Conservation (phyloP, 2,888 invertebrate genomes). For the Tachystola acroxantha region DNA sequence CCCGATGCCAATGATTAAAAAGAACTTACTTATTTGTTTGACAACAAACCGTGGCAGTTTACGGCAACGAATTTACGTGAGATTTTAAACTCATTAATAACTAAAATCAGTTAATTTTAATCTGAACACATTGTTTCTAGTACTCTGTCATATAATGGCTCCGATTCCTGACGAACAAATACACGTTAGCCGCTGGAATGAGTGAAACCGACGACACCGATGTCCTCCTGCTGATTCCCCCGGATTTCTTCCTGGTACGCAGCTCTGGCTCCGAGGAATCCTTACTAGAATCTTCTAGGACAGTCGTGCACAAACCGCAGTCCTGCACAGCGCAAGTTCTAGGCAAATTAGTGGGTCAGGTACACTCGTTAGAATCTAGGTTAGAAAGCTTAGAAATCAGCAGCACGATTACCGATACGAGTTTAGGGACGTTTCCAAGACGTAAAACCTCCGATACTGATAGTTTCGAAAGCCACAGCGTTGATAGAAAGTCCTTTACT, state of each 20-base stretch:
- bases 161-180: conserved; percentile 19
- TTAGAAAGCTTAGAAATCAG: conserved; percentile 62
- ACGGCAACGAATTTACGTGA: too few species aligned
- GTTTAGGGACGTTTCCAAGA: conserved; percentile 29
- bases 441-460: conserved; percentile 45
- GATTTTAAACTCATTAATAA: too few species aligned
- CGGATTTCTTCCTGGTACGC: conserved; percentile 83
- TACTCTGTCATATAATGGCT: conserved; percentile 42
- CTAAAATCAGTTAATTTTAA: too few species aligned
- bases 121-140: background rate
- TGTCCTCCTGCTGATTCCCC: conserved; percentile 87
- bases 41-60: too few species aligned
- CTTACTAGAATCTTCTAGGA: conserved; percentile 59
- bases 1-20: too few species aligned
- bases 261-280: conserved; percentile 77
- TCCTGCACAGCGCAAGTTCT: conserved; percentile 69
- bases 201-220: conserved; percentile 88
- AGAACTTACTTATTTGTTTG: too few species aligned
- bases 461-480: conserved; percentile 46
- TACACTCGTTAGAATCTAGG: conserved; percentile 79
- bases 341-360: conserved; percentile 79
- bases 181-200: conserved; percentile 48
- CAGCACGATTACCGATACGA: conserved; percentile 41
- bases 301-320: conserved; percentile 61
- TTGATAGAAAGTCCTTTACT: conserved; percentile 57